Percentiles rank a stretch among this genome's conserved stretches.
phyloP scores from a whole-genome alignment of 2,888 invertebrate genomes.

The Nymphalis urticae region DNA sequence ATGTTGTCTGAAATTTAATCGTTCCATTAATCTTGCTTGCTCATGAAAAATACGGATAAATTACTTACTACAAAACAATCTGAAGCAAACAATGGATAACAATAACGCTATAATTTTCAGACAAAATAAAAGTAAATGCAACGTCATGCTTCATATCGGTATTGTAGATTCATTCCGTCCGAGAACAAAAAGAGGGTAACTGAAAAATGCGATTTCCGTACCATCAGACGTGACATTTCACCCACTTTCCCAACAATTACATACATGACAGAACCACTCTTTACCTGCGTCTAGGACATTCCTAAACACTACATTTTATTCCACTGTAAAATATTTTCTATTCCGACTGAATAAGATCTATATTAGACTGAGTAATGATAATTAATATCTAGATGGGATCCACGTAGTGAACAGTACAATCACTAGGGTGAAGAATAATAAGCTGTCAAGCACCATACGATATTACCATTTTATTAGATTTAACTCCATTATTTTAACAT shows the following conservation, averaged over 20 bases:
- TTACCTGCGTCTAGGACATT: slow-evolving; percentile 40
- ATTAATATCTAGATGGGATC: slow-evolving; percentile 34
- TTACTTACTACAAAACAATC: slow-evolving; percentile 14
- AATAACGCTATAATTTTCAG: slow-evolving; percentile 17
- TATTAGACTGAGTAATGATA: slow-evolving; percentile 22
- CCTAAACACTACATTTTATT: slow-evolving; percentile 34
- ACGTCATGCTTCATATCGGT: slow-evolving; percentile 28
- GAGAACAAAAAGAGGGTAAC: slow-evolving; percentile 45
- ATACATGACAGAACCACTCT: slow-evolving; percentile 48
- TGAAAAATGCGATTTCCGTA: slow-evolving; percentile 49
- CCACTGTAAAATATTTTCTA: slow-evolving; percentile 33
- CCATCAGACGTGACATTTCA: slow-evolving; percentile 54
- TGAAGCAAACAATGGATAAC: slow-evolving; percentile 19
- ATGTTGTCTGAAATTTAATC: too few species aligned
- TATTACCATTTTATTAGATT: slow-evolving; percentile 4
- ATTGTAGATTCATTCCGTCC: slow-evolving; percentile 26
- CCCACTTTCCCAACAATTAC: slow-evolving; percentile 66
- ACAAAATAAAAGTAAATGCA: slow-evolving; percentile 22
- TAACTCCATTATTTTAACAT: background rate
- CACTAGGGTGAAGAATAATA: slow-evolving; percentile 22
- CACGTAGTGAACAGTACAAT: slow-evolving; percentile 32
- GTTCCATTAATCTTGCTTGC: slow-evolving; percentile 16
- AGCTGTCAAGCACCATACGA: background rate
- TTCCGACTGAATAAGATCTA: slow-evolving; percentile 28
- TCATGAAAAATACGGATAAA: slow-evolving; percentile 13